These are phyloP conservation scores for Monochamus saltuarius DNA, from an alignment of 1,140 invertebrate genomes.

Conservation along the genomic window DNA sequence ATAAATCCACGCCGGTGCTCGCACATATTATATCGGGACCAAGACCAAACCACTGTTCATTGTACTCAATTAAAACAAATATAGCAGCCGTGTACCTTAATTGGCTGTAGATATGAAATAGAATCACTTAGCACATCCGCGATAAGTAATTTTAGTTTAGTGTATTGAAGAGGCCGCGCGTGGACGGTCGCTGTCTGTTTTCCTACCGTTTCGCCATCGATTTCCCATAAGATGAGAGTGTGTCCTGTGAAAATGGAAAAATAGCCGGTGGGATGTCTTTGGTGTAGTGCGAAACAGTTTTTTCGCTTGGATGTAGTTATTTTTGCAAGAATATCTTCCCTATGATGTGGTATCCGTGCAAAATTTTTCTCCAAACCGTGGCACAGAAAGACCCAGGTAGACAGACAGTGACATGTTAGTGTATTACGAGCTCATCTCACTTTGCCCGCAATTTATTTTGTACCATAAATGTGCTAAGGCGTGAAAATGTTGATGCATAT, in stretches of 20 bases:
- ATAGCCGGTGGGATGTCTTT: neutral
- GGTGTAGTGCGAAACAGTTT: neutral
- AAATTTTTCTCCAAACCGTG: constrained; percentile 38
- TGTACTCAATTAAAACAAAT: constrained; percentile 16
- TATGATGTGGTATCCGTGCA: constrained; percentile 44
- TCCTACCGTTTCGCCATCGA: constrained; percentile 7
- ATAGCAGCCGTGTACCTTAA: constrained; percentile 16
- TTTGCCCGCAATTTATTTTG: too few relatives aligned
- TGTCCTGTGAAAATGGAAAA: neutral
- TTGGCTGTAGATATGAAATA: constrained; percentile 20
- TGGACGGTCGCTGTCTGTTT: neutral
- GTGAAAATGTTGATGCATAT: too few relatives aligned
- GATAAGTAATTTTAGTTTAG: constrained; percentile 5
- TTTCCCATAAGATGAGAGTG: neutral
- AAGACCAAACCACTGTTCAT: constrained; percentile 3
- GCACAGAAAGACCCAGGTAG: constrained; percentile 25
- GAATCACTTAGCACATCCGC: constrained; percentile 6
- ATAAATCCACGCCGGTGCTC: too few relatives aligned
- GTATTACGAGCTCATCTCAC: too few relatives aligned
- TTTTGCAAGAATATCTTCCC: neutral
- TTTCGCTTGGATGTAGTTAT: neutral
- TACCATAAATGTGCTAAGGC: too few relatives aligned
- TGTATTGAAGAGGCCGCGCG: neutral
- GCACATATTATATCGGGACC: too few relatives aligned
- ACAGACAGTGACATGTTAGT: neutral